Conservation (phyloP, 1,140 invertebrate genomes). For the Acromyrmex heyeri region DNA sequence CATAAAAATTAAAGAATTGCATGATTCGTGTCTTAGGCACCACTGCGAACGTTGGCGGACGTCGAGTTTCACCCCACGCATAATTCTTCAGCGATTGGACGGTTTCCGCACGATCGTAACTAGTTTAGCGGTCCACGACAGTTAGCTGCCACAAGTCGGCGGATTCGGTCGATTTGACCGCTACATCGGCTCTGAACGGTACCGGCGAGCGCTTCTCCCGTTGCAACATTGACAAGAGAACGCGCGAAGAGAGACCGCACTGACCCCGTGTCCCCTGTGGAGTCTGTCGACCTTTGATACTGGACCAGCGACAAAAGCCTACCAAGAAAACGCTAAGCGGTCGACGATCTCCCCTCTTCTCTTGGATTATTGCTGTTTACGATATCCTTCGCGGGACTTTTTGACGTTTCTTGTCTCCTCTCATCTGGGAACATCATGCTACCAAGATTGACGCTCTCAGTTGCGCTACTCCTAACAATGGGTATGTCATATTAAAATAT, state of each 20-base stretch:
- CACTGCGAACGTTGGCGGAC: not conserved
- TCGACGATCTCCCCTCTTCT: slow-evolving; percentile 57
- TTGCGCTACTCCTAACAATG: slow-evolving; percentile 67
- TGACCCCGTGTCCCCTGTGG: slow-evolving; percentile 39
- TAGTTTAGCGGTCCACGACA: slow-evolving; percentile 60
- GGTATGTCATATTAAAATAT: slow-evolving; percentile 62
- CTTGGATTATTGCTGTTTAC: slow-evolving; percentile 60
- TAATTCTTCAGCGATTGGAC: slow-evolving; percentile 52
- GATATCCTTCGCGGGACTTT: slow-evolving; percentile 11
- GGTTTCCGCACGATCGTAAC: slow-evolving; percentile 53
- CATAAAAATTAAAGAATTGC: slow-evolving; percentile 18
- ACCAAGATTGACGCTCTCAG: slow-evolving; percentile 52
- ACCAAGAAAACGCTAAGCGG: slow-evolving; percentile 46
- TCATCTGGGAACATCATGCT: slow-evolving; percentile 62
- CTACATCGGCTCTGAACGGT: slow-evolving; percentile 26
- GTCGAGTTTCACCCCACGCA: slow-evolving; percentile 72
- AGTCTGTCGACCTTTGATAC: slow-evolving; percentile 64
- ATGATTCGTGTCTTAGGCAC: not conserved
- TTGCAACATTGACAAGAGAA: slow-evolving; percentile 46
- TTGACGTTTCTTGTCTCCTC: slow-evolving; percentile 36
- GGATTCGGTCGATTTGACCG: slow-evolving; percentile 49
- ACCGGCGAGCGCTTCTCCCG: slow-evolving; percentile 15
- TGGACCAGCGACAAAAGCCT: slow-evolving; percentile 52
- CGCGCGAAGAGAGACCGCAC: slow-evolving; percentile 33
- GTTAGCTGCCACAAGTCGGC: slow-evolving; percentile 41